These are phyloP conservation scores for Melanogrammus aeglefinus DNA, from an alignment of 2,797 vertebrate species.

Conservation along the genomic window DNA sequence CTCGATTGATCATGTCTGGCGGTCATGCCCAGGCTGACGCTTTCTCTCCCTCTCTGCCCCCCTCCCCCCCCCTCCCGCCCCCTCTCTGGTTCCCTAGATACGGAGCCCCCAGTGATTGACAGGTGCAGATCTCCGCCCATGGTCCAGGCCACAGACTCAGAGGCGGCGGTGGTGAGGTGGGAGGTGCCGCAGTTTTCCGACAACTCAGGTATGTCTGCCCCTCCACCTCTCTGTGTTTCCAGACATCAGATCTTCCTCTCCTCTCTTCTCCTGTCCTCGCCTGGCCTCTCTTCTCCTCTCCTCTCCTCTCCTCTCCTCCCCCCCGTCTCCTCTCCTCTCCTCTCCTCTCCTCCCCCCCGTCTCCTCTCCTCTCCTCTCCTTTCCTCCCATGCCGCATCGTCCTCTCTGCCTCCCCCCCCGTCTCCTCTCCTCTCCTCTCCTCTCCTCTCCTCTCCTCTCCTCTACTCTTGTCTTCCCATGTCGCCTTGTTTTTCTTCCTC, in stretches of 20 bases:
- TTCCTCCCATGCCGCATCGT: no score
- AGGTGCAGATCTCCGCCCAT: slow-evolving; percentile 89
- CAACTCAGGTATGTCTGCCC: slow-evolving; percentile 87
- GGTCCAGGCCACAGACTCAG: slow-evolving; percentile 74
- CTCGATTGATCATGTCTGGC: no score
- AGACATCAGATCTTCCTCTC: background rate
- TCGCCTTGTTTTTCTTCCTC: no score
- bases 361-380: background rate
- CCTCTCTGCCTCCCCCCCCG: no score
- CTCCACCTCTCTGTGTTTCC: slow-evolving; percentile 40
- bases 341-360: background rate
- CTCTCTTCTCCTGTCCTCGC: background rate
- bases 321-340: background rate
- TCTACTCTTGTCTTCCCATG: no score
- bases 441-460: no score
- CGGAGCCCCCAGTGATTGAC: slow-evolving; percentile 91
- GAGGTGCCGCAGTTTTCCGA: slow-evolving; percentile 97
- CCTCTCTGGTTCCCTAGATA: slow-evolving; percentile 71
- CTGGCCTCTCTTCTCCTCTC: background rate
- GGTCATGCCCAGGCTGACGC: no score
- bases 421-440: no score
- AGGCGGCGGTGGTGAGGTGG: slow-evolving; percentile 75
- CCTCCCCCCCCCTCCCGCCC: background rate
- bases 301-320: background rate
- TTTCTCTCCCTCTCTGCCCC: background rate